Conservation (phyloP, 2,888 invertebrate genomes). For the Platerodrilus igneus region DNA sequence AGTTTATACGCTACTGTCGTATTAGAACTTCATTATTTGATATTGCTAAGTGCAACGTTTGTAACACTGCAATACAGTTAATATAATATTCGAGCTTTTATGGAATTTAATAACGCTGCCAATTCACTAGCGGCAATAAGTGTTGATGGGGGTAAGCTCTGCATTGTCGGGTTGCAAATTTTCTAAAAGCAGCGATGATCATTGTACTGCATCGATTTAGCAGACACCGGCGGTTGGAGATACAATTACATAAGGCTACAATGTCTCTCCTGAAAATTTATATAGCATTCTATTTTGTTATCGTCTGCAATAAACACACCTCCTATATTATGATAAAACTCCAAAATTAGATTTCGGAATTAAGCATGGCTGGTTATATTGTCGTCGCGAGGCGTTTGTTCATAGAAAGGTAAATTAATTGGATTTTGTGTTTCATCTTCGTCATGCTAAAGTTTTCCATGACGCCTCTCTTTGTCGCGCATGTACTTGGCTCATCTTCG, state of each 20-base stretch:
- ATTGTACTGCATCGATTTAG: too few species aligned
- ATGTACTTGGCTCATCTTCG: conserved; percentile 26
- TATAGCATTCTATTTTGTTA: too few species aligned
- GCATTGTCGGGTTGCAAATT: too few species aligned
- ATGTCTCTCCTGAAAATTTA: too few species aligned
- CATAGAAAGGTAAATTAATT: conserved; percentile 36
- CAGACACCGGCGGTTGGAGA: too few species aligned
- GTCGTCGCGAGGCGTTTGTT: conserved; percentile 34
- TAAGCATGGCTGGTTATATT: conserved; percentile 31
- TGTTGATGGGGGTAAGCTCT: too few species aligned
- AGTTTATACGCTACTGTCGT: conserved; percentile 25
- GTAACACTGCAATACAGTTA: conserved; percentile 21
- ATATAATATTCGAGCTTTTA: conserved; percentile 31
- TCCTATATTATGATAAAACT: conserved; percentile 34
- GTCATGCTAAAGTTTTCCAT: conserved; percentile 6
- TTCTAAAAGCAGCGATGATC: too few species aligned
- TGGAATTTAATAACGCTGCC: conserved; percentile 31
- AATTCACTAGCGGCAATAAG: too few species aligned
- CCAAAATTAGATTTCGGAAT: conserved; percentile 31
- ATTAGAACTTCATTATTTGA: conserved; percentile 34
- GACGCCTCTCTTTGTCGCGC: conserved; percentile 13
- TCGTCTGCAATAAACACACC: conserved; percentile 31
- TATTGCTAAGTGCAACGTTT: conserved; percentile 27
- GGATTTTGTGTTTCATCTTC: conserved; percentile 29
- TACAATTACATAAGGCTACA: too few species aligned